Evolutionary conservation across 2,113 vertebrate species (phyloP).

Genomic region (Vulpes ferrilata): DNA sequence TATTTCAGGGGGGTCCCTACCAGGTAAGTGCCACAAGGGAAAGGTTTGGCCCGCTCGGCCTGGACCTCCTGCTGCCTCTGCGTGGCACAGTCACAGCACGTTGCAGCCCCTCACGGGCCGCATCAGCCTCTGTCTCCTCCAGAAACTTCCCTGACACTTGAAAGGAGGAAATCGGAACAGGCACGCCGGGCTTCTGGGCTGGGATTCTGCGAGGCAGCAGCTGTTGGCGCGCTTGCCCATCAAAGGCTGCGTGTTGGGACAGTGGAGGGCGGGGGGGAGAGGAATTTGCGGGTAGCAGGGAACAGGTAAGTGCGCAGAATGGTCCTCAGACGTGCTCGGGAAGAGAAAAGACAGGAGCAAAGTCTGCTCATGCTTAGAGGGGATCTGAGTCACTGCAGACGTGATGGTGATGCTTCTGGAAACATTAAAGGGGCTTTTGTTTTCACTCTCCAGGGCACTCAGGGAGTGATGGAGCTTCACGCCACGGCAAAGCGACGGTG

Average conservation of each 20-base stretch:
- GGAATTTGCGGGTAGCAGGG: not conserved
- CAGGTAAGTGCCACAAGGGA: not conserved
- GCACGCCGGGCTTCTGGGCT: fast-evolving
- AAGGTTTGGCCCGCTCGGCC: not conserved
- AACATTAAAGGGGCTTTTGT: not conserved
- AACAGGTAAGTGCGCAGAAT: not conserved
- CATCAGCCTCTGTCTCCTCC: not conserved
- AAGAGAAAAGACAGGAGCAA: not conserved
- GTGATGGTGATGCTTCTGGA: not conserved
- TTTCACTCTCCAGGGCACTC: not conserved
- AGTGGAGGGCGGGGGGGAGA: not conserved
- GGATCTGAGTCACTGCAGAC: not conserved
- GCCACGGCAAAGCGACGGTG: fast-evolving
- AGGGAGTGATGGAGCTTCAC: not conserved
- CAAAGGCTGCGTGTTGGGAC: not conserved
- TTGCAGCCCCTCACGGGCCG: not conserved
- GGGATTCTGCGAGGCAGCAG: not conserved
- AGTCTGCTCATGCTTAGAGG: not conserved
- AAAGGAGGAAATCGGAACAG: not conserved
- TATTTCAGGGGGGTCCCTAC: not conserved
- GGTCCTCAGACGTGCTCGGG: not conserved
- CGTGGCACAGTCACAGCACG: not conserved
- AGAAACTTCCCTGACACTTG: not conserved
- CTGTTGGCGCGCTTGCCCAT: not conserved
- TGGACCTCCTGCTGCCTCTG: not conserved